A percentile compares a stretch with the other conserved stretches of the same genome.
Conservation (phyloP, 2,888 invertebrate species). For the Nezara viridula region DNA sequence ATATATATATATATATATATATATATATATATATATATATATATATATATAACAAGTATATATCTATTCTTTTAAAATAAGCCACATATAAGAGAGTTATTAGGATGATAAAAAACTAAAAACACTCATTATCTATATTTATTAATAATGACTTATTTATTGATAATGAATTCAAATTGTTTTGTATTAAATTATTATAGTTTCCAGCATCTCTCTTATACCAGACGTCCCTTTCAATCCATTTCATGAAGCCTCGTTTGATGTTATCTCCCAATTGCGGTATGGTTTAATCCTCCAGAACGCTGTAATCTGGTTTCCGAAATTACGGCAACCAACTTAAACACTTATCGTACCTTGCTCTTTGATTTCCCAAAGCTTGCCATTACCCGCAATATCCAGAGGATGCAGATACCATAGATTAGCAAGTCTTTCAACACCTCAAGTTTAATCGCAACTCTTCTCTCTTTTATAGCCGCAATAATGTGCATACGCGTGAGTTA, state of each 20-base stretch:
- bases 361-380: neutral
- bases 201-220: neutral
- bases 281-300: neutral
- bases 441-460: neutral
- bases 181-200: too few relatives aligned
- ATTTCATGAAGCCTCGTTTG: neutral
- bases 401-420: neutral
- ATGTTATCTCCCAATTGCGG: neutral
- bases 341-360: neutral
- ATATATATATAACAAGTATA: too few relatives aligned
- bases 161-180: too few relatives aligned
- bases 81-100: too few relatives aligned
- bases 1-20: too few relatives aligned
- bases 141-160: too few relatives aligned
- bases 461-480: conserved; percentile 5
- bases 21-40: too few relatives aligned
- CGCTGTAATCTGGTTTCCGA: neutral
- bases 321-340: neutral
- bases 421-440: neutral
- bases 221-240: neutral
- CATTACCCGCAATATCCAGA: neutral
- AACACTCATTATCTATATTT: too few relatives aligned
- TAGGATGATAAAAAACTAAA: too few relatives aligned
- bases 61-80: too few relatives aligned
- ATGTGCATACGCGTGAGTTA: neutral